Evolutionary conservation across 2,113 vertebrate species (phyloP).

Genomic region (Chloebia gouldiae): DNA sequence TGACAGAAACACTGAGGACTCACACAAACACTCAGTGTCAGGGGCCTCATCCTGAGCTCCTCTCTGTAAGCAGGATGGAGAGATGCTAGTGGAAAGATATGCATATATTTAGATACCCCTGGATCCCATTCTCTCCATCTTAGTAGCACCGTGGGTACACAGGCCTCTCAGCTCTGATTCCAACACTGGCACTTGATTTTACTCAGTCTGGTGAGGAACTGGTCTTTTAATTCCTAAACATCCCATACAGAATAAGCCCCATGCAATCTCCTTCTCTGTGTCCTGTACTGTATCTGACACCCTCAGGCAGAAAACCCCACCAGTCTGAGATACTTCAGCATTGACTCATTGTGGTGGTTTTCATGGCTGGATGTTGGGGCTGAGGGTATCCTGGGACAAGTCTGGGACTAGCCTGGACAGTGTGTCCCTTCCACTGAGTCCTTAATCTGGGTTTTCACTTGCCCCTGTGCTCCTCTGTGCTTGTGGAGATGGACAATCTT

Average conservation of each 20-base stretch:
- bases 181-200: background rate
- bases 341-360: background rate
- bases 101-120: background rate
- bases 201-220: background rate
- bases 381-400: background rate
- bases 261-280: background rate
- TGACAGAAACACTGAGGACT: background rate
- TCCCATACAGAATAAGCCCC: background rate
- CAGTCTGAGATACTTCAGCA: background rate
- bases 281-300: rapidly evolving
- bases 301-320: background rate
- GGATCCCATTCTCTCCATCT: background rate
- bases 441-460: background rate
- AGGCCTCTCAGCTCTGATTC: background rate
- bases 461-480: background rate
- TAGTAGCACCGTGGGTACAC: too few relatives aligned
- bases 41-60: background rate
- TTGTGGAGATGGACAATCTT: background rate
- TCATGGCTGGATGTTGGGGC: background rate
- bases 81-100: background rate
- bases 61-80: background rate
- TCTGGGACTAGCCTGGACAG: background rate
- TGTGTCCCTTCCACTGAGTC: background rate
- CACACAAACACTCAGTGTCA: background rate
- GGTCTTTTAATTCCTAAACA: background rate